phyloP scores from a whole-genome alignment of 2,113 vertebrate species.

The Pristiophorus japonicus region DNA sequence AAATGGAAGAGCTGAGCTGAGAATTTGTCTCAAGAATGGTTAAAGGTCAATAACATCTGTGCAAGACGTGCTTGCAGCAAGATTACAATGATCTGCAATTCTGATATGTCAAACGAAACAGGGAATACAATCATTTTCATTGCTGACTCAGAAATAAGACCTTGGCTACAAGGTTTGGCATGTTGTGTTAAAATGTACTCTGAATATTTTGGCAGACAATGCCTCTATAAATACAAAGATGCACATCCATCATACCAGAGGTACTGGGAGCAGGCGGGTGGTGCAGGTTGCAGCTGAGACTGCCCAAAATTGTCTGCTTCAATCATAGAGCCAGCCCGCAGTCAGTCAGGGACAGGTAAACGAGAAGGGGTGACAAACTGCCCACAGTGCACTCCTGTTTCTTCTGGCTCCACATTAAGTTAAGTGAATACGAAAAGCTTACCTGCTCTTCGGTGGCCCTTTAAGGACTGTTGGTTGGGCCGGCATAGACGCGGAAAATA shows the following conservation, averaged over 20 bases:
- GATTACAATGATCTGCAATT: not conserved
- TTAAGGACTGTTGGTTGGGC: not conserved
- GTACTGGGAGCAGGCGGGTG: no score
- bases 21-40: not conserved
- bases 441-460: not conserved
- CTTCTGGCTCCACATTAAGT: not conserved
- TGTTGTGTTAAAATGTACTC: not conserved
- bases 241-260: not conserved
- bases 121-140: slow-evolving; percentile 20
- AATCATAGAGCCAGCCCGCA: no score
- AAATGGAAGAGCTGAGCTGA: not conserved
- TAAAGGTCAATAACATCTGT: not conserved
- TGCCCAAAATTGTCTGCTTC: no score
- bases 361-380: not conserved
- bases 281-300: no score
- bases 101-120: not conserved
- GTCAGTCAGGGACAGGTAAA: not conserved
- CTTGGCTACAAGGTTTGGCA: not conserved
- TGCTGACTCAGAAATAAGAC: not conserved
- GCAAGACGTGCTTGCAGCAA: not conserved
- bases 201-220: not conserved
- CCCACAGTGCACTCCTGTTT: not conserved
- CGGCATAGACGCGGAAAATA: no score
- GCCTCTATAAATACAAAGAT: not conserved
- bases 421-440: not conserved